phyloP scores from a whole-genome alignment of 2,797 vertebrate species.

The Anisognathus igniventris region DNA sequence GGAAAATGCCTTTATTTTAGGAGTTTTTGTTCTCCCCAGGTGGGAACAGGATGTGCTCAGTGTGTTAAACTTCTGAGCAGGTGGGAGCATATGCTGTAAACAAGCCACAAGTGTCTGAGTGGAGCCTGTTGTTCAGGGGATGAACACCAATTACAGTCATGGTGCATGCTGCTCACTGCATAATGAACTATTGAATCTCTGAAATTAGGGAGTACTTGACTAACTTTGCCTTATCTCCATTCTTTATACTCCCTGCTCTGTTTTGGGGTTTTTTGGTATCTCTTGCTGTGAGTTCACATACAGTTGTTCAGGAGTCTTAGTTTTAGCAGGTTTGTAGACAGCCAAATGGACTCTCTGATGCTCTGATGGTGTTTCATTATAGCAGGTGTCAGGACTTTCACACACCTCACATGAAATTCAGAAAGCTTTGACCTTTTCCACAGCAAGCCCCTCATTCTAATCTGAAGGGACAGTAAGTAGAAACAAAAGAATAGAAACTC shows the following conservation, averaged over 20 bases:
- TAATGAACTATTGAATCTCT: conserved; percentile 11
- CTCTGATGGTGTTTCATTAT: neutral
- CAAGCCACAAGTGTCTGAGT: neutral
- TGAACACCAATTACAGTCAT: neutral
- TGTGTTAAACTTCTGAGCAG: conserved; percentile 8
- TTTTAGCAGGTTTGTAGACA: neutral
- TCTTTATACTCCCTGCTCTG: neutral
- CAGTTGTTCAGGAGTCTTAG: neutral
- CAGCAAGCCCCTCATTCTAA: neutral
- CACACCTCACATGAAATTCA: neutral
- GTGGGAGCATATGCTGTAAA: neutral
- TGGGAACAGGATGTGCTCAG: neutral
- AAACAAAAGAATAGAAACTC: neutral
- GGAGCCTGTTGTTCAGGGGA: neutral
- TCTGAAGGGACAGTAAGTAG: neutral
- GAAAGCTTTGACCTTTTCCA: neutral
- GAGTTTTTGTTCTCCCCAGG: neutral
- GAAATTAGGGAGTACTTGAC: neutral
- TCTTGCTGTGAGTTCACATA: neutral
- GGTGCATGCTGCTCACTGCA: neutral
- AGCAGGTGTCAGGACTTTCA: neutral
- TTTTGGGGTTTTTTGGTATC: neutral
- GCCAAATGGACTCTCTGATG: neutral
- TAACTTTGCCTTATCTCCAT: neutral
- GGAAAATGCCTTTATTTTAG: conserved; percentile 16